Evolutionary conservation across 2,113 vertebrate genomes (phyloP).

Genomic region (Probosciger aterrimus): DNA sequence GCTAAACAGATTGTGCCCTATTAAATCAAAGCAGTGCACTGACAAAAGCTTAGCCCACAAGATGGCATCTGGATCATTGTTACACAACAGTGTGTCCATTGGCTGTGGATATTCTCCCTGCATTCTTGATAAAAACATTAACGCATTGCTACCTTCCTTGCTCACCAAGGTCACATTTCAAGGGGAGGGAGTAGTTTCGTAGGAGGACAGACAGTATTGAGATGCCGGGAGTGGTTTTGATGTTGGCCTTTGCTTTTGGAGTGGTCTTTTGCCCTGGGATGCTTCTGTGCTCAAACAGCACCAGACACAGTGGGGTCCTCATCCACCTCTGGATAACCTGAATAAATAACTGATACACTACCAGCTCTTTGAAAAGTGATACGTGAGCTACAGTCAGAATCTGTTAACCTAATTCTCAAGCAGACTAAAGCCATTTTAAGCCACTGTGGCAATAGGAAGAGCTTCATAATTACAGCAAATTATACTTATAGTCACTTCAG

Average conservation of each 20-base stretch:
- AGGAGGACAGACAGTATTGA: background rate
- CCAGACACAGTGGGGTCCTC: background rate
- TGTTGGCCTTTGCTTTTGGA: background rate
- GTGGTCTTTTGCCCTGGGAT: background rate
- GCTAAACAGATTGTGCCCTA: slow-evolving; percentile 41
- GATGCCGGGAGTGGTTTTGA: background rate
- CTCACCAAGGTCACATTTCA: background rate
- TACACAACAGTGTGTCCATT: background rate
- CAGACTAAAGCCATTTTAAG: background rate
- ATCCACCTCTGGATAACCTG: background rate
- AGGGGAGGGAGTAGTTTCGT: background rate
- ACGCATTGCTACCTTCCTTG: background rate
- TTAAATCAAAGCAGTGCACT: background rate
- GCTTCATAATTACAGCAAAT: background rate
- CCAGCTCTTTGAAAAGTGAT: background rate
- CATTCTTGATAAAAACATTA: background rate
- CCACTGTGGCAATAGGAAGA: background rate
- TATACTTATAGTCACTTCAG: background rate
- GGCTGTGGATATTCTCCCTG: background rate
- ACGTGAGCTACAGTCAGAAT: background rate
- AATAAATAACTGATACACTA: background rate
- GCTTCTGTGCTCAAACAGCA: background rate
- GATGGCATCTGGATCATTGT: background rate
- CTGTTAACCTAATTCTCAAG: background rate
- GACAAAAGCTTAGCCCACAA: slow-evolving; percentile 15